Evolutionary conservation across 2,888 invertebrate genomes (phyloP).

Genomic region (Lissonota sp.): DNA sequence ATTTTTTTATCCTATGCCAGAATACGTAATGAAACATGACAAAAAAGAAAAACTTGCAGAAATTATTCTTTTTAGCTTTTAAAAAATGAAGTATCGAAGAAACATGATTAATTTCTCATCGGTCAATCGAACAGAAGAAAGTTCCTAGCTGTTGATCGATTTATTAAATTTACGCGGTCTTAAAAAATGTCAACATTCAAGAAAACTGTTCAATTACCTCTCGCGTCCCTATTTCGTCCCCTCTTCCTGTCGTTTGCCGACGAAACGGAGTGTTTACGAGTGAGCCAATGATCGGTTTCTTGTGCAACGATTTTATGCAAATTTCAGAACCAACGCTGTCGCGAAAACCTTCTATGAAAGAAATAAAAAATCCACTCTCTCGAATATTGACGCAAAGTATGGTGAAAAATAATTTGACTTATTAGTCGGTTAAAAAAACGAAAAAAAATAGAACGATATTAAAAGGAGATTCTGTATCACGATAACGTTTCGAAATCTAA

Average conservation of each 20-base stretch:
- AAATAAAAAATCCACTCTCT: background rate
- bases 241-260: slow-evolving; percentile 2
- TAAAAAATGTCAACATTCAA: slow-evolving; percentile 27
- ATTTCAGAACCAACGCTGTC: slow-evolving; percentile 4
- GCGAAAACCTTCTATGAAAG: slow-evolving; percentile 34
- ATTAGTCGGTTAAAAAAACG: no score
- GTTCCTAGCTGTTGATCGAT: no score
- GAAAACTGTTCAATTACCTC: background rate
- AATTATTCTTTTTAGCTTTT: no score
- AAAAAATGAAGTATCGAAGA: no score
- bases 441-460: slow-evolving; percentile 4
- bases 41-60: no score
- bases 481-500: slow-evolving; percentile 27
- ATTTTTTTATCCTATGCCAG: no score
- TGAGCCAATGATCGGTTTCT: background rate
- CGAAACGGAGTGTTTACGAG: slow-evolving; percentile 4
- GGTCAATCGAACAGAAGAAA: no score
- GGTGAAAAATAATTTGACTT: background rate
- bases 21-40: no score
- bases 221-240: background rate
- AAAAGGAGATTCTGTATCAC: background rate
- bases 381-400: background rate
- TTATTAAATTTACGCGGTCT: no score
- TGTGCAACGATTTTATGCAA: slow-evolving; percentile 6
- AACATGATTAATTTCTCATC: no score